phyloP scores from a whole-genome alignment of 2,888 invertebrate genomes.

The Phyllotreta cruciferae region DNA sequence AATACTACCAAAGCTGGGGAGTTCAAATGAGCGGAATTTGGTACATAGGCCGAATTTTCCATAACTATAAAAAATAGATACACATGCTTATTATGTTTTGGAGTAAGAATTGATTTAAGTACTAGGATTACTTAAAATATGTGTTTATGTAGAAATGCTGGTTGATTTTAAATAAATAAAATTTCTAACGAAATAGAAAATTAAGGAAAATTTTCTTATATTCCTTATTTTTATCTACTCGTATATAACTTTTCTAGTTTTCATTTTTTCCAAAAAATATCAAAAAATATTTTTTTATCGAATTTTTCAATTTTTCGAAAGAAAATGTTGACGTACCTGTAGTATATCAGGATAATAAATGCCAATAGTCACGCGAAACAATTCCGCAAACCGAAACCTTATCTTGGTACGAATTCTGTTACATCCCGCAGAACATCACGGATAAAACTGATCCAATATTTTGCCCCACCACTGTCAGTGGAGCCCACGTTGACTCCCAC shows the following conservation, averaged over 20 bases:
- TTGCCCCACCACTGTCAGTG: conserved; percentile 46
- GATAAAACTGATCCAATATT: conserved; percentile 53
- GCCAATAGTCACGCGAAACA: conserved; percentile 29
- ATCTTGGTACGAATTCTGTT: conserved; percentile 40
- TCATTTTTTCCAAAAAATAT: background rate
- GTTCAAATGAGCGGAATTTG: conserved; percentile 74
- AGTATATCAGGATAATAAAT: conserved; percentile 2
- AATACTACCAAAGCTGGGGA: conserved; percentile 78
- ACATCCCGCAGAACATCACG: conserved; percentile 47
- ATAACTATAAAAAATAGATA: conserved; percentile 57
- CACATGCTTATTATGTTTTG: background rate
- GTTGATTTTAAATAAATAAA: too few relatives aligned
- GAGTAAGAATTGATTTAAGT: background rate
- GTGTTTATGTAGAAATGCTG: background rate
- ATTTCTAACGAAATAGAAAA: too few relatives aligned
- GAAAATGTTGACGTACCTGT: background rate
- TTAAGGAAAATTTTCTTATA: background rate
- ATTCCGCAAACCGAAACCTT: conserved; percentile 32
- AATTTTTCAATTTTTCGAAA: background rate
- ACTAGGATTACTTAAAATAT: background rate
- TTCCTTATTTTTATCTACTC: background rate
- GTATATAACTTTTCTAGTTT: conserved; percentile 7
- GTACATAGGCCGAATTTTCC: conserved; percentile 78
- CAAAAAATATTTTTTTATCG: background rate
- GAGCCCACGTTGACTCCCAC: conserved; percentile 53